Percentiles rank a stretch among this genome's conserved stretches.
These are phyloP conservation scores for Bilobella aurantiaca DNA, from an alignment of 1,140 invertebrate genomes.

Conservation along the genomic window DNA sequence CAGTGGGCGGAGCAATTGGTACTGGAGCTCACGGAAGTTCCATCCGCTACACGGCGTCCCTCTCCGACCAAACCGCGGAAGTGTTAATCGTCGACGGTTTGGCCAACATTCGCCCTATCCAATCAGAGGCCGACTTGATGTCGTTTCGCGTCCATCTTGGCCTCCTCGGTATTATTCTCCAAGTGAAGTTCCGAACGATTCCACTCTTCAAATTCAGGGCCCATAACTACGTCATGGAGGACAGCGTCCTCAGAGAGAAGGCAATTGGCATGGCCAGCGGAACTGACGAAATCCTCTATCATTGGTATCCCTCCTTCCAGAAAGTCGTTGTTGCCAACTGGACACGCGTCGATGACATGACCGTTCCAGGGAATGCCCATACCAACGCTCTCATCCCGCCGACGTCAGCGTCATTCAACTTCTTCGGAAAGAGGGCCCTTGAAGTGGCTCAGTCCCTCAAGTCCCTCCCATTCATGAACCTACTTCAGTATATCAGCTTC, in stretches of 20 bases:
- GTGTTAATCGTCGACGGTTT: conserved; percentile 18
- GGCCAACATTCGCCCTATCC: not conserved
- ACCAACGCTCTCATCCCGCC: conserved; percentile 10
- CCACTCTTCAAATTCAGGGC: conserved; percentile 15
- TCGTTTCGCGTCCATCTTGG: conserved; percentile 22
- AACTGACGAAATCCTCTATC: conserved; percentile 1
- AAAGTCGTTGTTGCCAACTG: conserved; percentile 8
- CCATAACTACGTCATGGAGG: conserved; percentile 3
- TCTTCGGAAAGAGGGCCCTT: not conserved
- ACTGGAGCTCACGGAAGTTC: conserved; percentile 23
- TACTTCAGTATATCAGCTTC: not conserved
- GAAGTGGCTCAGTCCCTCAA: conserved; percentile 5
- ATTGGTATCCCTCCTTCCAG: conserved; percentile 5
- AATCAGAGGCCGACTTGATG: conserved; percentile 1
- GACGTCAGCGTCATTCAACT: conserved; percentile 2
- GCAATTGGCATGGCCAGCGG: not conserved
- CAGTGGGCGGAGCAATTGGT: conserved; percentile 22
- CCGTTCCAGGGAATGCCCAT: not conserved
- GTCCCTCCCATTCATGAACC: not conserved
- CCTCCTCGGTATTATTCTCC: conserved; percentile 15
- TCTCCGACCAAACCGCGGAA: conserved; percentile 15
- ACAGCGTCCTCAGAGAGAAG: conserved; percentile 8
- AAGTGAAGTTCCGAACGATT: conserved; percentile 13
- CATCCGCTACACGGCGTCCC: not conserved
- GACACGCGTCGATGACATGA: not conserved